phyloP scores from a whole-genome alignment of 2,797 vertebrate genomes.

The Enteromius viviparus region DNA sequence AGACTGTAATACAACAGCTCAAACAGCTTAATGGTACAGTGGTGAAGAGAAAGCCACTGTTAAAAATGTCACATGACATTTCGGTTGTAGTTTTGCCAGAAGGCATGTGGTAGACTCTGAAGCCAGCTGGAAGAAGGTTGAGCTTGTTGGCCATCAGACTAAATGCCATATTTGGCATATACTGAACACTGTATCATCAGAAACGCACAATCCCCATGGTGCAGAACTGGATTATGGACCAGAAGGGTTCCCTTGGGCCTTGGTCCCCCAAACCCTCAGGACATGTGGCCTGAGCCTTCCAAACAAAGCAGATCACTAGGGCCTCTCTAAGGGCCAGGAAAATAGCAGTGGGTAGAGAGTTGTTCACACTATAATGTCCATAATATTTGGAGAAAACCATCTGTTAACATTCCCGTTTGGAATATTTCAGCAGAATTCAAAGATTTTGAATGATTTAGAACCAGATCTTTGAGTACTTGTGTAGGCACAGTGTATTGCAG shows the following conservation, averaged over 20 bases:
- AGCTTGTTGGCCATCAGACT: slow-evolving; percentile 5
- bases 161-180: neutral
- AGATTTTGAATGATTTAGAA: neutral
- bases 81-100: slow-evolving; percentile 3
- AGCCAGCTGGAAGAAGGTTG: slow-evolving; percentile 16
- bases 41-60: slow-evolving; percentile 1
- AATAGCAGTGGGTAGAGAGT: neutral
- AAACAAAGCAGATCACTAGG: neutral
- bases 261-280: neutral
- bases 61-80: slow-evolving; percentile 19
- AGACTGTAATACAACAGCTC: neutral
- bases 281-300: neutral
- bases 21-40: slow-evolving; percentile 12
- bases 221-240: neutral
- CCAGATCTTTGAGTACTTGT: neutral
- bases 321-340: neutral
- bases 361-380: neutral
- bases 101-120: neutral
- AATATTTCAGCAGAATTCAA: neutral
- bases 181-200: neutral
- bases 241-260: neutral
- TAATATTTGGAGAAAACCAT: neutral
- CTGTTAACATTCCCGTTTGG: neutral
- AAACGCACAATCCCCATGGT: neutral
- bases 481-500: neutral